Conservation (phyloP, 2,113 vertebrate species). For the Strix uralensis region DNA sequence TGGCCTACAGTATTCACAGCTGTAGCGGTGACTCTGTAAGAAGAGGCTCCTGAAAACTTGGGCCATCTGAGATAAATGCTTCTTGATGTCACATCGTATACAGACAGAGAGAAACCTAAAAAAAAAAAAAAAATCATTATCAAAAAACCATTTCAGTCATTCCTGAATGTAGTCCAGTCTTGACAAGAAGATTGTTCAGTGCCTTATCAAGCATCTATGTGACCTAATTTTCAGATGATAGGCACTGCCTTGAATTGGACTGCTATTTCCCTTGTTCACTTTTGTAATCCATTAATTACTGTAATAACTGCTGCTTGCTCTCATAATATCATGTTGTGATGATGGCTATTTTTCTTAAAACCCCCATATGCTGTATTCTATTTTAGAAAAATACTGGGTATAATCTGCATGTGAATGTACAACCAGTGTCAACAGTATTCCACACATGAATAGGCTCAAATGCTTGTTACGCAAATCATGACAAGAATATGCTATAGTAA, state of each 20-base stretch:
- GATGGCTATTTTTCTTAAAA: neutral
- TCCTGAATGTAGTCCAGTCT: neutral
- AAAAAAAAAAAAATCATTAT: neutral
- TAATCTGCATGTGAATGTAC: neutral
- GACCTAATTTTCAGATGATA: neutral
- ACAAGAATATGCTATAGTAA: neutral
- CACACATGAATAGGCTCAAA: neutral
- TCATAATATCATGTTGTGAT: neutral
- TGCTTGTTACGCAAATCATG: neutral
- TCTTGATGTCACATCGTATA: conserved; percentile 77
- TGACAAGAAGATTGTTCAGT: neutral
- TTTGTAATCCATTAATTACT: neutral
- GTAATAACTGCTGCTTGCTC: neutral
- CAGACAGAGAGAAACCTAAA: conserved; percentile 65
- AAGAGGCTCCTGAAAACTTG: conserved; percentile 63
- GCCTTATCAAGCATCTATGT: neutral
- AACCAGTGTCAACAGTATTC: neutral
- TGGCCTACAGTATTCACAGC: conserved; percentile 56
- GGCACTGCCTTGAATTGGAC: neutral
- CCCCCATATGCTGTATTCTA: neutral
- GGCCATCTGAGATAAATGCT: conserved; percentile 76
- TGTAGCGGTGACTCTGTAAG: conserved; percentile 77
- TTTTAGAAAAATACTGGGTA: neutral
- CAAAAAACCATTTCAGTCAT: neutral
- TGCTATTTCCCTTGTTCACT: neutral